A percentile compares a stretch with the other conserved stretches of the same genome.
These are phyloP conservation scores for Idaea straminata DNA, from an alignment of 2,888 invertebrate genomes.

Conservation along the genomic window DNA sequence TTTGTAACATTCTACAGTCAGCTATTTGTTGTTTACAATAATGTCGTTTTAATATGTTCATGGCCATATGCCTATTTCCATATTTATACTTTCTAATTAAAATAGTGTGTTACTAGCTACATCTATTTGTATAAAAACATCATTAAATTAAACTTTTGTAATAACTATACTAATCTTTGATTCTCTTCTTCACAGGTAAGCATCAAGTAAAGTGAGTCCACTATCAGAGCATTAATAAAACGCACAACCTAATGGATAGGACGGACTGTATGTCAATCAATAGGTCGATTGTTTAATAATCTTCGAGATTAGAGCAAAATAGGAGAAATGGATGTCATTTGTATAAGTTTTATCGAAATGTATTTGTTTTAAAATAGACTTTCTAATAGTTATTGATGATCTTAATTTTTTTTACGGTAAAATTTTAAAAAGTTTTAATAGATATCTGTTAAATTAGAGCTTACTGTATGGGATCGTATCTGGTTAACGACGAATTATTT, in stretches of 20 bases:
- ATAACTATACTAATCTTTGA: neutral
- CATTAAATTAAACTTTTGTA: neutral
- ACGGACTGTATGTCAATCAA: neutral
- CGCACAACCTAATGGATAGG: neutral
- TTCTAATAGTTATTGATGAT: too few species aligned
- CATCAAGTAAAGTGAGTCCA: neutral
- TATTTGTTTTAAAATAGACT: neutral
- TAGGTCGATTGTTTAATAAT: neutral
- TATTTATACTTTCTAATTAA: too few species aligned
- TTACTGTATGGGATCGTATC: too few species aligned
- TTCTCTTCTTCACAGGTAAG: neutral
- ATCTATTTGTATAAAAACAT: neutral
- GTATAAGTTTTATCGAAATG: neutral
- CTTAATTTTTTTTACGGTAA: too few species aligned
- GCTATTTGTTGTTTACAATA: too few species aligned
- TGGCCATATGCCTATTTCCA: too few species aligned
- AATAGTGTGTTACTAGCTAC: too few species aligned
- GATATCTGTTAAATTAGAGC: too few species aligned
- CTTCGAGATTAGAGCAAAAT: neutral
- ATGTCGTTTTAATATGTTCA: too few species aligned
- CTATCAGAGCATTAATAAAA: neutral
- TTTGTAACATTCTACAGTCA: too few species aligned
- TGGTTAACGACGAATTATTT: too few species aligned
- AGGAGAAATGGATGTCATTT: neutral
- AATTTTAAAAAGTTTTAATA: too few species aligned